Percentiles rank a stretch among this genome's conserved stretches.
Conservation (phyloP, 2,113 vertebrate species). For the Haemorhous mexicanus region DNA sequence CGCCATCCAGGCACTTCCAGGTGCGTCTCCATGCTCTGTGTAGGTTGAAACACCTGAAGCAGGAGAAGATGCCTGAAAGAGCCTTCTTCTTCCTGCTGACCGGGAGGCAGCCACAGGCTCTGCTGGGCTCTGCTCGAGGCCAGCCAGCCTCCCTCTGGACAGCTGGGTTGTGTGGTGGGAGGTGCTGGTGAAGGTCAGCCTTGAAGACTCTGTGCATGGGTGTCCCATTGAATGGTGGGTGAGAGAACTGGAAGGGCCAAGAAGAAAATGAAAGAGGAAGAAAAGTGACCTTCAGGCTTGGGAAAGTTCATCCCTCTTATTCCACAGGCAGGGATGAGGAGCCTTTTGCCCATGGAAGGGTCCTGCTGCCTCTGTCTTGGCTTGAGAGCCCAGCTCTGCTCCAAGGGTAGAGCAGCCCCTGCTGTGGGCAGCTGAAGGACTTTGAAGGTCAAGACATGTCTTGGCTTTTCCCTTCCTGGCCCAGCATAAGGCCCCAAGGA, state of each 20-base stretch:
- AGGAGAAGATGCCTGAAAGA: background rate
- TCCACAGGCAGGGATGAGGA: background rate
- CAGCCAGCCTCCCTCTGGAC: background rate
- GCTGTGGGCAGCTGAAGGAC: background rate
- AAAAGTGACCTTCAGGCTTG: background rate
- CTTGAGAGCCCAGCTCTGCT: background rate
- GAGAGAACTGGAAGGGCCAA: background rate
- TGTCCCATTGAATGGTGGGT: background rate
- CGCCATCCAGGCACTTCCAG: background rate
- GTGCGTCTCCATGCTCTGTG: background rate
- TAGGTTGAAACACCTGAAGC: background rate
- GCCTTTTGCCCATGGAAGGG: background rate
- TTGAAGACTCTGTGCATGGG: fast-evolving
- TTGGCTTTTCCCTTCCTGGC: background rate
- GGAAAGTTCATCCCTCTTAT: background rate
- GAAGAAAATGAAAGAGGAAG: background rate
- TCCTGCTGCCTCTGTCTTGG: background rate
- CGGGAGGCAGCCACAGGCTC: background rate
- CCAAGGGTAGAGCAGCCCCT: background rate
- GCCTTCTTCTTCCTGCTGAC: background rate
- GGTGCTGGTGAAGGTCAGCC: background rate
- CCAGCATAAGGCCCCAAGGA: background rate
- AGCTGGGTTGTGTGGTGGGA: background rate
- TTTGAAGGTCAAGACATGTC: background rate
- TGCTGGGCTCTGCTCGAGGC: fast-evolving